phyloP scores from a whole-genome alignment of 2,113 vertebrate species.

The Rallus limicola region DNA sequence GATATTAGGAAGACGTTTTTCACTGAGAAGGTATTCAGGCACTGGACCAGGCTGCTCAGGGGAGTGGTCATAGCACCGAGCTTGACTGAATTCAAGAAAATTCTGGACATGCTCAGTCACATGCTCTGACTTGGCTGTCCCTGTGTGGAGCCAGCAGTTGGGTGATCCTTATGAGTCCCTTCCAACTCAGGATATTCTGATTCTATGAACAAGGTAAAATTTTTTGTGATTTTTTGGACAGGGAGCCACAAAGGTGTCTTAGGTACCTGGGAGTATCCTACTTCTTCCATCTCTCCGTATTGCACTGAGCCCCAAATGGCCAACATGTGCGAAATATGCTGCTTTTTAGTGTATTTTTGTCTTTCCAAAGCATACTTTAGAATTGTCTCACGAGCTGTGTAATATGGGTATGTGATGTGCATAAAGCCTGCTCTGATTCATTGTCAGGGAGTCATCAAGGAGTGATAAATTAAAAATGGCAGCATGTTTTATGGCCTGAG shows the following conservation, averaged over 20 bases:
- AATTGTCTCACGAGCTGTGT: neutral
- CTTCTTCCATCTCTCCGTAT: neutral
- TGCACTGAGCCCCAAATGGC: neutral
- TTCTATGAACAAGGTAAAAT: neutral
- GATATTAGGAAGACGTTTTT: no score
- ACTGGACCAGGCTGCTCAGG: no score
- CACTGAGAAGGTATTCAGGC: no score
- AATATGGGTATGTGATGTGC: neutral
- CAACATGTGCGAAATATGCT: neutral
- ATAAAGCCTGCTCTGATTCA: neutral
- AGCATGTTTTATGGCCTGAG: neutral
- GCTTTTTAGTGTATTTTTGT: neutral
- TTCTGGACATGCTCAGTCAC: no score
- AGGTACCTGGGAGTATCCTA: neutral
- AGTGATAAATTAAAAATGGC: neutral
- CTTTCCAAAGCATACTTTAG: neutral
- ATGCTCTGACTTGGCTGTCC: no score
- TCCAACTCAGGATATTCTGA: no score
- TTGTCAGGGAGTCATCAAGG: neutral
- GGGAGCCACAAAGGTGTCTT: neutral
- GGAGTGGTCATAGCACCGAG: no score
- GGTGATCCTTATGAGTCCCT: no score
- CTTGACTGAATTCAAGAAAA: no score
- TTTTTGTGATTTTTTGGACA: neutral
- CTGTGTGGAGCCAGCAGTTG: no score